Evolutionary conservation across 2,113 vertebrate species (phyloP), one percentile per base, ranked within the genome.

Genomic region (Cyanoliseus patagonus): DNA sequence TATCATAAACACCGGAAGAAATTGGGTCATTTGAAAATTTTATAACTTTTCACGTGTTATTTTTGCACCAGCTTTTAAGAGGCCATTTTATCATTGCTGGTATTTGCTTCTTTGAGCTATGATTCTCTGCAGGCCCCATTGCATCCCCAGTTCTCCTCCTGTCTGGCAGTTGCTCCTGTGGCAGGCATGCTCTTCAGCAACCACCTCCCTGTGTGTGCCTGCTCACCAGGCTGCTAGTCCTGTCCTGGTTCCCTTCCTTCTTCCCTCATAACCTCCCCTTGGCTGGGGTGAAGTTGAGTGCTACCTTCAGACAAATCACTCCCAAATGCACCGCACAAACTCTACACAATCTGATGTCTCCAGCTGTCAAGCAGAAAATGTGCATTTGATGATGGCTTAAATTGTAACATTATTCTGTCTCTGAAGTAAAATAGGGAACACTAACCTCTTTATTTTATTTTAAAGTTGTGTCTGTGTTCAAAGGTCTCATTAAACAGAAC

Each of bases 361-460:
- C 84, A 90, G 67, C 75, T 96, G 87, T 83, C 93, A 94, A 77
- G 51, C 53, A 88, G 67, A 93, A 94, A 93, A 93, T 59, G 68
- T 35, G 63, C 20, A 42, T 80, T 80, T 94, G 72, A 88, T 86
- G 67, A 76, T 63, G 46, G 75, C 28, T 93, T 95, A 42, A 90
- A 90, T 55, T 68, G 28, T 30, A 73, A 72, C 49, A 80, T 79
- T 87, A 77, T 55, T 72, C 55, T 9, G 28, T 57, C 83, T 90
- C 85, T 83, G 70, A 88, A 83, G 90, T 84, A 72, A 90, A 88
- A 57, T 13, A 86, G 39, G n/a, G 47, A 84, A 91, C 17, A 33
- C 23, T 85, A 91, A 93, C 49, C 61, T 8, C 62, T 70, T 70
- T 86, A 81, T 57, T 92, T 74, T 77, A 90, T 93, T 93, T 94